A percentile compares a stretch with the other conserved stretches of the same genome.
These are phyloP conservation scores for Pseudomyrmex dendroicus DNA, from an alignment of 1,140 invertebrate genomes.

Conservation along the genomic window DNA sequence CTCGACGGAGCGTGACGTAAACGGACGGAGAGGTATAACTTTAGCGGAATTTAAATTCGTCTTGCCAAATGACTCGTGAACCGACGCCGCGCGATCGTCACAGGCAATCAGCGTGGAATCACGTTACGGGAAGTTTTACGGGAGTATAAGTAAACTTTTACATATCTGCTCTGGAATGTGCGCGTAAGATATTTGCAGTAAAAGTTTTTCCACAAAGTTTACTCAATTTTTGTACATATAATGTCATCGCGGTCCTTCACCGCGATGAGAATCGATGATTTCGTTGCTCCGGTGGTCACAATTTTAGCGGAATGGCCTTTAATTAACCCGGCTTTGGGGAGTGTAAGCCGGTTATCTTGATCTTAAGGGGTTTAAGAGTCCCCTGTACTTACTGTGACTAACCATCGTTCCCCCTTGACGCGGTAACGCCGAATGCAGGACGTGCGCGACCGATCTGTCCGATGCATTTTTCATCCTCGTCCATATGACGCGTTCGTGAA, in stretches of 20 bases:
- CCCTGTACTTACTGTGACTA: conserved; percentile 59
- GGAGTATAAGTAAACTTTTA: too few species aligned
- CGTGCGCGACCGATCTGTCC: conserved; percentile 46
- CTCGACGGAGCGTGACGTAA: conserved; percentile 3
- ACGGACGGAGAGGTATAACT: conserved; percentile 2
- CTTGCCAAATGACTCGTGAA: conserved; percentile 20
- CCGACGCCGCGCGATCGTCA: background rate
- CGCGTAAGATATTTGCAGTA: background rate
- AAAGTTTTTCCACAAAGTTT: background rate
- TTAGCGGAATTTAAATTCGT: conserved; percentile 32
- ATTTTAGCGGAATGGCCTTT: conserved; percentile 75
- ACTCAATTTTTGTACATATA: conserved; percentile 8
- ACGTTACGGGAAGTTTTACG: background rate
- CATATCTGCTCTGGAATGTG: too few species aligned
- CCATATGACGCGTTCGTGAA: conserved; percentile 50
- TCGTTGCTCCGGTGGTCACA: conserved; percentile 65
- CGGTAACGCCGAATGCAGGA: conserved; percentile 16
- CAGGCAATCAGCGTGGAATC: background rate
- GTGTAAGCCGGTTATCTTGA: conserved; percentile 79
- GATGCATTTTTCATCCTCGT: conserved; percentile 49
- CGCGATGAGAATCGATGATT: conserved; percentile 52
- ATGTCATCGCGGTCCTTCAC: too few species aligned
- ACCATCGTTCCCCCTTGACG: conserved; percentile 39
- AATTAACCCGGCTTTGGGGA: conserved; percentile 78
- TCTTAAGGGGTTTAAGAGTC: conserved; percentile 64